Base-by-base conservation (phyloP, 2,113 vertebrate species). In the Amphilophus citrinellus region DNA sequence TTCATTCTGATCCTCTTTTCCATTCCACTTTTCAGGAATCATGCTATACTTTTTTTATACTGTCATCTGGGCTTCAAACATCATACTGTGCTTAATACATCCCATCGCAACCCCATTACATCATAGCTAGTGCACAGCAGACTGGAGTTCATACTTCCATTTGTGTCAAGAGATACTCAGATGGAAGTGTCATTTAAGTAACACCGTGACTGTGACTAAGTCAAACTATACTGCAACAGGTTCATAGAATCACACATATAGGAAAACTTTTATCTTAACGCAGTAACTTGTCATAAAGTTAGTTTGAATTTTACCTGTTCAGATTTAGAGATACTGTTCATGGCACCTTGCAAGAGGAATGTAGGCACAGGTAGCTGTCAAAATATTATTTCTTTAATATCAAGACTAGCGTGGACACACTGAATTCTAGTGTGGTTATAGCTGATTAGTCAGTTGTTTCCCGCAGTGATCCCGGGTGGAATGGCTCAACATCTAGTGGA, bases 51-150 rank as follows among this genome's bases (percentile, higher is more conserved):
- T 57, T 65, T 3, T 42, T 15, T 79, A 37, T 61, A 3, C 61
- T 76, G 58, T 91, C 80, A 79, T 87, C 82, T 93, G 90, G 93
- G 90, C 95, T 95, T 96, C 93, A 95, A 95, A 95, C 89, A 95
- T 96, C 93, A 95, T 92, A 84, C 90, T 94, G 92, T 94, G 93
- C 89, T 78, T 85, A 91, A 91, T 88, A 85, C 90, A 90, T 94
- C 91, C 86, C 53, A 87, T 91, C 73, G 79, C 84, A 76, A 24
- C 14, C 63, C 87, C 59, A 42, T 80, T 10, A 7, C 77, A 66
- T 82, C 77, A 60, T 32, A 61, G 56, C 47, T 77, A 27, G 50
- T 79, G 71, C 61, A 75, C 44, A 57, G 53, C 47, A 65, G 65
- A 79, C 66, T 75, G 0, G 22, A 50, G 39, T 73, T 42, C 57